Base-by-base conservation (phyloP, 2,797 vertebrate genomes). In the Cryptoprocta ferox region DNA sequence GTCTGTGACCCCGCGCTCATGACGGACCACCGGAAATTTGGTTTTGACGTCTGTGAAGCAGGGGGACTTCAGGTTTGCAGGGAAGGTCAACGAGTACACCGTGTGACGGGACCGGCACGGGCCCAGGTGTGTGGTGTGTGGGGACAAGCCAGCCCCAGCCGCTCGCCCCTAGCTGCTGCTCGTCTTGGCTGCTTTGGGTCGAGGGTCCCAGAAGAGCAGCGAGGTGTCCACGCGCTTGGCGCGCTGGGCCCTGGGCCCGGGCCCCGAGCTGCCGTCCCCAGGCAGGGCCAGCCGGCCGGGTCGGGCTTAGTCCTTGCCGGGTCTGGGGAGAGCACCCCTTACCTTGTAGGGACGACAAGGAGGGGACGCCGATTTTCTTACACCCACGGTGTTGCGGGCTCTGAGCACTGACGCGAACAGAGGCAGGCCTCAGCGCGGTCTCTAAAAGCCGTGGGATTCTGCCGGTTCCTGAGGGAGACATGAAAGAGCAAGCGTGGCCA, bases 351-450 rank as follows among this genome's bases (percentile, higher is more conserved):
- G 28, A 80, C 28, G 18, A 53, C 65, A 93, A 50, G n/a, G 21
- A 2, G 70, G 1, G 3, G 75, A 45, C 0, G 3, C 1, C 9
- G 5, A 0, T 39, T 21, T 59, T 71, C 76, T 42, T 37, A 80
- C 78, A 78, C 66, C 10, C 7, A 0, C 10, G 63, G 28, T 37
- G 6, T 12, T 24, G 26, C 3, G 32, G 79, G 35, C 42, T 79
- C 35, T 75, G 56, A 42, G 32, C 56, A 11, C 3, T 9, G 26
- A 53, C 18, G 39, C 12, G 65, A 32, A 35, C 63, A 86, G 32
- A 39, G 73, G 24, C 10, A 75, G 78, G 73, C 56, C 45, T 13
- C 30, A n/a, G 37, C 18, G 30, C 45, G 21, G 11, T 24, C 63
- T 83, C 35, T 39, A 56, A 35, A 50, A 39, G 45, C 32, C 39